Evolutionary conservation across 2,113 vertebrate genomes (phyloP).

Genomic region (human (Homo sapiens)): GRCh38 chrX:148316001-148316500

Average conservation of each 20-base stretch:
- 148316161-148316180: not conserved
- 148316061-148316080: conserved; percentile 69
- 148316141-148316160: conserved; percentile 65
- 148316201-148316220: not conserved
- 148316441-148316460: not conserved
- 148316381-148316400: not conserved
- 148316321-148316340: conserved; percentile 15
- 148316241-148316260: conserved; percentile 71
- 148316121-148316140: conserved; percentile 75
- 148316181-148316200: not conserved
- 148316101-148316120: conserved; percentile 76
- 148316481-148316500: not conserved
- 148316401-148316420: conserved; percentile 7
- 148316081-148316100: conserved; percentile 73
- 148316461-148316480: not conserved
- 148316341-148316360: not conserved
- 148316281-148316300: conserved; percentile 61
- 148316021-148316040: conserved; percentile 76
- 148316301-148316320: conserved; percentile 3
- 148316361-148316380: conserved; percentile 5
- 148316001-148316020: conserved; percentile 73
- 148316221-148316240: conserved; percentile 34
- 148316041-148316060: conserved; percentile 70
- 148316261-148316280: conserved; percentile 26
- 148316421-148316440: not conserved